phyloP scores from a whole-genome alignment of 2,113 vertebrate genomes.

The Thalassarche chlororhynchos region DNA sequence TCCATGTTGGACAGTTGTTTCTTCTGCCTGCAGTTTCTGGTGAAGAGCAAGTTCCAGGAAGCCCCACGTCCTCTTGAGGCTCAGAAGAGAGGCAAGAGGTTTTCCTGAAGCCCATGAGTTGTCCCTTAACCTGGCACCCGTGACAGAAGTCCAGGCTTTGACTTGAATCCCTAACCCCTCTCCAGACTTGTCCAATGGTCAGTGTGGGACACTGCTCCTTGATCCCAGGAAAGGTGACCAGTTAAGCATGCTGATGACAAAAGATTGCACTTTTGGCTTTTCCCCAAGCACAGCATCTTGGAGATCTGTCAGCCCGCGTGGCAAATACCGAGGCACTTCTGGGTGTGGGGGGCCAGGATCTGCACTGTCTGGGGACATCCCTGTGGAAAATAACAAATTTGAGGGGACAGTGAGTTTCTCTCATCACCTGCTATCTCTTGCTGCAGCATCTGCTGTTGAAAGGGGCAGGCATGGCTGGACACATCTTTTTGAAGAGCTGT shows the following conservation, averaged over 20 bases:
- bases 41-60: not conserved
- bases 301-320: not conserved
- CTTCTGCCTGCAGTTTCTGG: not conserved
- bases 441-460: not conserved
- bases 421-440: not conserved
- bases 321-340: not conserved
- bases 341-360: not conserved
- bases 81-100: not conserved
- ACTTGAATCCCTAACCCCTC: not conserved
- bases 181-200: not conserved
- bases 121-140: not conserved
- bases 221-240: not conserved
- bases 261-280: not conserved
- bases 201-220: not conserved
- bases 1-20: not conserved
- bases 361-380: not conserved
- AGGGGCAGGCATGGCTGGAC: not conserved
- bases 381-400: not conserved
- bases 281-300: not conserved
- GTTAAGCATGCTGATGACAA: not conserved
- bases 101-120: not conserved
- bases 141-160: not conserved
- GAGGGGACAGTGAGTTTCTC: not conserved
- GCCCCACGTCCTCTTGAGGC: not conserved
- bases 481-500: not conserved